Base-by-base conservation (phyloP, 92 coral and sea anemone genomes). In the Metridium senile region DNA sequence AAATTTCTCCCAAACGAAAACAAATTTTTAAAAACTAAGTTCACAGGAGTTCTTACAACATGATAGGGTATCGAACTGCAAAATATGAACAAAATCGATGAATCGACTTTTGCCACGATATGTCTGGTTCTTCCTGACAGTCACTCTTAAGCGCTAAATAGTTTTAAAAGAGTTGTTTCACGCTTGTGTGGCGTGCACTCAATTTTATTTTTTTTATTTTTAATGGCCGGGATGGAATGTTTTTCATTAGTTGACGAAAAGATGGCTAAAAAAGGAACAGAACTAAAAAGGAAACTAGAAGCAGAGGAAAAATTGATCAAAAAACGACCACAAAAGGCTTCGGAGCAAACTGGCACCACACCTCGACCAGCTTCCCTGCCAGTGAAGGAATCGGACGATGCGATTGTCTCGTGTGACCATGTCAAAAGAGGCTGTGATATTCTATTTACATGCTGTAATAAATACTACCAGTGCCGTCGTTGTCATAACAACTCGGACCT, bases 401-500 rank as follows among this genome's bases (percentile, higher is more conserved):
- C 68, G 34, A 21, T 8, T 2, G 86, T 77, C 89, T 78, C 87
- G n/a, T 93, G 98, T 53, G 71, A 58, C 2, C 98, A 93, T 45
- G 91, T 86, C 72, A 91, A 93, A 66, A 75, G 98, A 59, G 88
- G 78, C 2, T 93, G 98, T 61, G 64, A 77, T 27, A 85, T 91
- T 7, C 66, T 62, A 22, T 93, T 93, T 57, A 84, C 90, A 1
- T 93, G 98, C 59, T 93, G 98, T 65, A 66, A 74, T 7, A 43
- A 59, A 47, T 93, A 77, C 78, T 84, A 79, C 52, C 90, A 90
- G 18, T 93, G 98, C 61, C 97, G 91, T 73, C 91, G 97, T 13
- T 94, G 98, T 80, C 98, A 94, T 76, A 94, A 94, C 68, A 85
- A 83, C 54, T 85, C 91, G 11, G 75, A 87, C 1, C 56, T 73